Conservation (phyloP, 92 coral and sea anemone species). For the Zoanthus gigantus region DNA sequence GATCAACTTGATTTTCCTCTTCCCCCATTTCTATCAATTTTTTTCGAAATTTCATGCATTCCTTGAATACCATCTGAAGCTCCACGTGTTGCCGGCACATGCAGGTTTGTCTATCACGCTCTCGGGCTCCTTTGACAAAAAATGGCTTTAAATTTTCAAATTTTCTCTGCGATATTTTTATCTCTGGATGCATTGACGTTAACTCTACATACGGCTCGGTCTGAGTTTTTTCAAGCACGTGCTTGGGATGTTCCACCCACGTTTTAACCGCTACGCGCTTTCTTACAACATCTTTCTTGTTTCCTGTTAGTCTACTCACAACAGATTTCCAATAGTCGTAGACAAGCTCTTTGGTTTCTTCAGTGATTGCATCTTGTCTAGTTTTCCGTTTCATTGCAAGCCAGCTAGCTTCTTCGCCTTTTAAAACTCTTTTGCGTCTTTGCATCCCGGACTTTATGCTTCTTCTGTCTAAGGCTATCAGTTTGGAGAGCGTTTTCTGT, state of each 20-base stretch:
- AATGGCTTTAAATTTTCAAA: slow-evolving; percentile 18
- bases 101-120: slow-evolving; percentile 24
- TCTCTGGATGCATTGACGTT: slow-evolving; percentile 20
- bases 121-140: slow-evolving; percentile 22
- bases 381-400: slow-evolving; percentile 15
- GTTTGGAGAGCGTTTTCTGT: slow-evolving; percentile 7
- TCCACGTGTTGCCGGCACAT: slow-evolving; percentile 12
- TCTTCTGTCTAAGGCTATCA: slow-evolving; percentile 26
- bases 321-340: slow-evolving; percentile 22
- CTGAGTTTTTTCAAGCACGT: slow-evolving; percentile 24
- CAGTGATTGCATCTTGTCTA: slow-evolving; percentile 24
- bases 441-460: slow-evolving; percentile 24
- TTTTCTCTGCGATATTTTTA: slow-evolving; percentile 22
- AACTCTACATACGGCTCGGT: slow-evolving; percentile 12
- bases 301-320: slow-evolving; percentile 44
- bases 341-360: slow-evolving; percentile 30
- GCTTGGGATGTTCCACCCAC: slow-evolving; percentile 29
- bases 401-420: slow-evolving; percentile 30
- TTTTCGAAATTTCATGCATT: slow-evolving; percentile 23
- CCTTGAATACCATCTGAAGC: slow-evolving; percentile 22
- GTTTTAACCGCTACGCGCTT: slow-evolving; percentile 4
- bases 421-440: slow-evolving; percentile 21
- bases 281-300: slow-evolving; percentile 33
- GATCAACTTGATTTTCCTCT: slow-evolving; percentile 13
- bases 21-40: slow-evolving; percentile 20